Conservation (phyloP, 2,888 invertebrate species). For the Eupithecia tripunctaria region DNA sequence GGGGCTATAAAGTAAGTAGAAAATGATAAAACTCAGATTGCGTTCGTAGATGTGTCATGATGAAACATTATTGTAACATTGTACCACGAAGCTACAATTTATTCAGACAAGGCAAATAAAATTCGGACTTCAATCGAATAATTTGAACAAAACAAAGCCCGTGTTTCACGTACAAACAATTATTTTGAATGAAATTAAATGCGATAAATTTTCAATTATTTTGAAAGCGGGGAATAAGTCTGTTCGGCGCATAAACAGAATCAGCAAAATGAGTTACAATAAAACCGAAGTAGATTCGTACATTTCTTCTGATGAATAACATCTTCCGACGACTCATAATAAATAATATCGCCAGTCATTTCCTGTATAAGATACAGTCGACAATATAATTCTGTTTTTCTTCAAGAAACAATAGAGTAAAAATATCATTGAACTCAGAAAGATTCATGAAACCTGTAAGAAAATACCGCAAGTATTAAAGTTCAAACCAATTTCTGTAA, state of each 20-base stretch:
- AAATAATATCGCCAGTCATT: slow-evolving; percentile 30
- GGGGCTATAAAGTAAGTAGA: slow-evolving; percentile 58
- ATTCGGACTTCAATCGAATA: slow-evolving; percentile 3
- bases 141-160: slow-evolving; percentile 10
- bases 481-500: background rate
- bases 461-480: background rate
- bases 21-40: slow-evolving; percentile 67
- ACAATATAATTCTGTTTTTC: slow-evolving; percentile 7
- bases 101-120: slow-evolving; percentile 14
- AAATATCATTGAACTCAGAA: slow-evolving; percentile 1
- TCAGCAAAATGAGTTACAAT: slow-evolving; percentile 19
- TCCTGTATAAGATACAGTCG: slow-evolving; percentile 21
- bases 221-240: slow-evolving; percentile 12
- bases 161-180: slow-evolving; percentile 15
- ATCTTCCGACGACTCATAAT: slow-evolving; percentile 17
- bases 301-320: slow-evolving; percentile 13
- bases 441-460: background rate
- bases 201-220: slow-evolving; percentile 17
- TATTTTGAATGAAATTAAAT: slow-evolving; percentile 12
- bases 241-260: slow-evolving; percentile 13
- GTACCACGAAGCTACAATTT: slow-evolving; percentile 17
- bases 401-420: background rate
- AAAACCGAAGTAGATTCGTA: slow-evolving; percentile 3
- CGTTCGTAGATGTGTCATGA: slow-evolving; percentile 61
- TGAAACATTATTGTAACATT: slow-evolving; percentile 44